Evolutionary conservation across 1,140 invertebrate genomes (phyloP).

Genomic region (Atta texana): DNA sequence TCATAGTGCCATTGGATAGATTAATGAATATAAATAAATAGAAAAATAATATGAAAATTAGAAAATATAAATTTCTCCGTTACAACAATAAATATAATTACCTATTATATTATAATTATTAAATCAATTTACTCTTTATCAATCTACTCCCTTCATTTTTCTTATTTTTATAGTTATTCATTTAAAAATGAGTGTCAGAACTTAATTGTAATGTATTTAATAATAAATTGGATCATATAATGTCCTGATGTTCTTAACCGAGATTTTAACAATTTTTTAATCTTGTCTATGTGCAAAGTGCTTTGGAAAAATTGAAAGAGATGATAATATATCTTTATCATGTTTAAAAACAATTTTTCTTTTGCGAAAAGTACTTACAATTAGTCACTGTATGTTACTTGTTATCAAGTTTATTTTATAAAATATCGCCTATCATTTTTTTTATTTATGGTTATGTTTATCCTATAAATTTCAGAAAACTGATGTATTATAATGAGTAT

Average conservation of each 20-base stretch:
- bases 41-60: too few species aligned
- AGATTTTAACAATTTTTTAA: neutral
- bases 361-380: neutral
- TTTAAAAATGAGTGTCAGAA: neutral
- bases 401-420: neutral
- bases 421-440: slow-evolving; percentile 18
- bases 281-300: neutral
- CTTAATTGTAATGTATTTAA: neutral
- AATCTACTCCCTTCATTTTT: neutral
- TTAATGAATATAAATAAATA: too few species aligned
- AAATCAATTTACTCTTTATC: neutral
- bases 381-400: slow-evolving; percentile 2
- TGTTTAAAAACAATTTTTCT: slow-evolving; percentile 21
- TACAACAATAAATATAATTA: too few species aligned
- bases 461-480: slow-evolving; percentile 2
- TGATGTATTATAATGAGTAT: neutral
- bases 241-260: neutral
- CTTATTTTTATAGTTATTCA: neutral
- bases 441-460: slow-evolving; percentile 1
- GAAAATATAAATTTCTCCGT: too few species aligned
- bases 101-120: neutral
- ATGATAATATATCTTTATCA: neutral
- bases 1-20: too few species aligned
- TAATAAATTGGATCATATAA: neutral
- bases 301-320: neutral